phyloP scores from a whole-genome alignment of 2,888 invertebrate genomes.

The Andrena dorsata region DNA sequence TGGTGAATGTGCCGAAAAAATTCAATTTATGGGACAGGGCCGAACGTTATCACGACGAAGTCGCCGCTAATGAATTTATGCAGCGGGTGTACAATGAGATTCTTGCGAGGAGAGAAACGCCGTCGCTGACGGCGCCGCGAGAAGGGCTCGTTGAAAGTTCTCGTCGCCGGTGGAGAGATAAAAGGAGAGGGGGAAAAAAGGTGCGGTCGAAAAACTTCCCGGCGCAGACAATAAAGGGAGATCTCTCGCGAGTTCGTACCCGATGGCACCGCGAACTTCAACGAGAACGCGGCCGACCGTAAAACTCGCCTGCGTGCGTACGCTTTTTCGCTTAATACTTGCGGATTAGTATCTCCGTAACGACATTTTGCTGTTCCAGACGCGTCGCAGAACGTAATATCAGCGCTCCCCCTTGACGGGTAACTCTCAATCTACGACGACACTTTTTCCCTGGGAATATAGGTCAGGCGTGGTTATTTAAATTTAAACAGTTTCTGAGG shows the following conservation, averaged over 20 bases:
- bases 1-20: conserved; percentile 14
- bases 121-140: conserved; percentile 27
- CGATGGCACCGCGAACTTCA: conserved; percentile 31
- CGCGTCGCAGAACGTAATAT: not conserved
- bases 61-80: conserved; percentile 58
- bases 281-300: conserved; percentile 18
- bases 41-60: conserved; percentile 14
- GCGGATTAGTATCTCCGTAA: conserved; percentile 33
- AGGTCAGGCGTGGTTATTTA: too few relatives aligned
- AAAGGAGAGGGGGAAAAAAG: not conserved
- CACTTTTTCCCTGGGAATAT: too few relatives aligned
- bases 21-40: conserved; percentile 19
- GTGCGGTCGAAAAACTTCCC: conserved; percentile 42
- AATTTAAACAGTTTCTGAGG: too few relatives aligned
- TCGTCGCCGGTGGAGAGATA: conserved; percentile 20
- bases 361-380: conserved; percentile 16
- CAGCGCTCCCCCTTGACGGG: not conserved
- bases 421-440: conserved; percentile 21
- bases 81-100: conserved; percentile 44
- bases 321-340: conserved; percentile 40
- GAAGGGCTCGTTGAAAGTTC: conserved; percentile 53
- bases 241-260: conserved; percentile 37
- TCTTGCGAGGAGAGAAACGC: conserved; percentile 31
- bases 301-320: conserved; percentile 35
- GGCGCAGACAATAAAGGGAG: conserved; percentile 34